Evolutionary conservation across 2,113 vertebrate genomes (phyloP).

Genomic region (Pachypanchax playfairii): DNA sequence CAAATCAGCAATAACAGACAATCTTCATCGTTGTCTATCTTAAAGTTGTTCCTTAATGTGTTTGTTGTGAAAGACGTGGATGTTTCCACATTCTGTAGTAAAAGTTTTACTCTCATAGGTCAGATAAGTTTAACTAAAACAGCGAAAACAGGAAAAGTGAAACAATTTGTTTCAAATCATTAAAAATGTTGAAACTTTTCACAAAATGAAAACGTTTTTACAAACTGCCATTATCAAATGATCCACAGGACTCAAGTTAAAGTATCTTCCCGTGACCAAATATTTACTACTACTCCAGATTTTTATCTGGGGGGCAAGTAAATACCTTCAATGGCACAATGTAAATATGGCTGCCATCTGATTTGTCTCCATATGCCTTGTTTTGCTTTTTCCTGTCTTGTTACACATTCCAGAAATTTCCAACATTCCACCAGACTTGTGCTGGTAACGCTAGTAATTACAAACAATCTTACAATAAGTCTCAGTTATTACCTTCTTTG

Average conservation of each 20-base stretch:
- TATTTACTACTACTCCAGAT: conserved; percentile 3
- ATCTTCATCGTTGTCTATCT: conserved; percentile 78
- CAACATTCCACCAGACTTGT: conserved; percentile 75
- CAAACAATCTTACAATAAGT: conserved; percentile 15
- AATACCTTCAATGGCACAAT: conserved; percentile 40
- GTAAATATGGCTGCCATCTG: conserved; percentile 2
- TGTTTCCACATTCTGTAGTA: conserved; percentile 49
- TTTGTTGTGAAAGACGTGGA: conserved; percentile 57
- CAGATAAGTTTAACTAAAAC: conserved; percentile 36
- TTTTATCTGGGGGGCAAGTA: conserved; percentile 5
- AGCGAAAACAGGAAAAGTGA: conserved; percentile 45
- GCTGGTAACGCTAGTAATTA: conserved; percentile 35
- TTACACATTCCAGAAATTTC: conserved; percentile 80
- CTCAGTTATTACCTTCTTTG: conserved; percentile 35
- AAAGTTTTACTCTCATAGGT: conserved; percentile 46
- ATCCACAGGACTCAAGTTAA: neutral
- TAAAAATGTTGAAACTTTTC: conserved; percentile 2
- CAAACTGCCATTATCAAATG: conserved; percentile 4
- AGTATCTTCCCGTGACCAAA: conserved; percentile 1
- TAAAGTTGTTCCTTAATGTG: conserved; percentile 58
- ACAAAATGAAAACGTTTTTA: neutral
- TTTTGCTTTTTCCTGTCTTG: conserved; percentile 51
- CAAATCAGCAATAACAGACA: conserved; percentile 82
- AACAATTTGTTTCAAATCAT: conserved; percentile 54
- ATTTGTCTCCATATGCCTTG: conserved; percentile 22